phyloP scores from a whole-genome alignment of 1,140 invertebrate species.

The Phthorimaea operculella region DNA sequence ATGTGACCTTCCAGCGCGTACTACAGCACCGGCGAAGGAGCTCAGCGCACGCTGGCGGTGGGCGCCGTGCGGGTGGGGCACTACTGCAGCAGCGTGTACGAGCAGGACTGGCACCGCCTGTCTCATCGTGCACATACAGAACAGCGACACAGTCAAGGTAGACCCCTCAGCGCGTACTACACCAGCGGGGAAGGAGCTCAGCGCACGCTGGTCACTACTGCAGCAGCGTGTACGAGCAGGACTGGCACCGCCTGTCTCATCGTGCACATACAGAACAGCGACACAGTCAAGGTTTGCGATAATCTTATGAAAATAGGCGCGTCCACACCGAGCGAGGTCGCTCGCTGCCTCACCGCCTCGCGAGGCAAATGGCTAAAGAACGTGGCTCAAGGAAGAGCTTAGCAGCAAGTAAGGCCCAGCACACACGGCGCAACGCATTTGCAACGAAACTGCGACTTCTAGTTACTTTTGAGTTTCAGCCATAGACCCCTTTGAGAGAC shows the following conservation, averaged over 20 bases:
- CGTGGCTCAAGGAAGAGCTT: no score
- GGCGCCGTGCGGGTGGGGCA: slow-evolving; percentile 43
- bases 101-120: slow-evolving; percentile 50
- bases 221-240: slow-evolving; percentile 33
- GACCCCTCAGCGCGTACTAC: slow-evolving; percentile 20
- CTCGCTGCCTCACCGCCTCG: no score
- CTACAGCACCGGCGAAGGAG: slow-evolving; percentile 28
- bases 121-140: slow-evolving; percentile 39
- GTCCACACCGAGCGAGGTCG: no score
- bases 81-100: slow-evolving; percentile 40
- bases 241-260: slow-evolving; percentile 56
- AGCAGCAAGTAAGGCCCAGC: no score
- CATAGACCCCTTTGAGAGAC: no score
- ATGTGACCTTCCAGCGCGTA: slow-evolving; percentile 23
- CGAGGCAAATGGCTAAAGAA: no score
- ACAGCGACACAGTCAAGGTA: slow-evolving; percentile 48
- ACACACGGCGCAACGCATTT: no score
- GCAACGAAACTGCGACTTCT: no score
- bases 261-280: slow-evolving; percentile 37
- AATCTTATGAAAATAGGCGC: no score
- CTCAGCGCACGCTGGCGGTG: slow-evolving; percentile 25
- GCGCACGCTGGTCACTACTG: slow-evolving; percentile 39
- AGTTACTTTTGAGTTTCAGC: no score
- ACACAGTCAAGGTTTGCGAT: slow-evolving; percentile 49
- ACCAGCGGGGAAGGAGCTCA: slow-evolving; percentile 18